Percentiles rank a stretch among this genome's conserved stretches.
Conservation (phyloP, 2,113 vertebrate genomes). For the Phylloscopus whistleri region DNA sequence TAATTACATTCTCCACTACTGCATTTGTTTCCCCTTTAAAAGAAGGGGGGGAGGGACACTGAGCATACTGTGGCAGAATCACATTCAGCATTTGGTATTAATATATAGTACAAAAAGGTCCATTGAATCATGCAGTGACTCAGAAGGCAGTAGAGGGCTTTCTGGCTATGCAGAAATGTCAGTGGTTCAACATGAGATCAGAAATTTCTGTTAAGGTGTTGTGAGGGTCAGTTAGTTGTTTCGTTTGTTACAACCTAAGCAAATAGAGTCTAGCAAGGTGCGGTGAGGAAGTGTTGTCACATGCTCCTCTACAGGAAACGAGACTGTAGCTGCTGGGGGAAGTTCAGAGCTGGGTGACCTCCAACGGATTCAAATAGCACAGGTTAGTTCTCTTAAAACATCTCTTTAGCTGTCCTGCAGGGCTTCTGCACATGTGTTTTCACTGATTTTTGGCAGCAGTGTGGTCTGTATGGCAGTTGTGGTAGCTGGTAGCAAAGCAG, state of each 20-base stretch:
- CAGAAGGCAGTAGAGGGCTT: not conserved
- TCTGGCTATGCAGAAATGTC: not conserved
- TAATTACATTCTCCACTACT: not conserved
- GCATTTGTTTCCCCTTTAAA: not conserved
- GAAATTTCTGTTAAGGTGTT: not conserved
- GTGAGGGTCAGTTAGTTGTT: not conserved
- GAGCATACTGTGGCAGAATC: not conserved
- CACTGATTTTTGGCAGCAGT: not conserved
- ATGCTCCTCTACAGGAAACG: constrained; percentile 71
- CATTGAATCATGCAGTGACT: constrained; percentile 29
- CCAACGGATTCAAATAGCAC: constrained; percentile 34
- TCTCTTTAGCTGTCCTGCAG: not conserved
- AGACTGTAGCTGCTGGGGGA: constrained; percentile 60
- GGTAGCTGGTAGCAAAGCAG: not conserved
- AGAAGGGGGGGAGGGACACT: not conserved
- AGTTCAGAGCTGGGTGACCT: constrained; percentile 33
- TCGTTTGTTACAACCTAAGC: constrained; percentile 16
- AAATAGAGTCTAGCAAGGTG: constrained; percentile 53
- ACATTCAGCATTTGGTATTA: not conserved
- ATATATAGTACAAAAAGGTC: not conserved
- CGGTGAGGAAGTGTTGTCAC: constrained; percentile 74
- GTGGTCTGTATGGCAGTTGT: not conserved
- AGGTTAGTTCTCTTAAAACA: constrained; percentile 70
- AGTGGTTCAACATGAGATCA: not conserved
- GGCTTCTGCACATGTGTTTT: not conserved